These are phyloP conservation scores for Xyrauchen texanus DNA, from an alignment of 2,113 vertebrate genomes.

Conservation along the genomic window DNA sequence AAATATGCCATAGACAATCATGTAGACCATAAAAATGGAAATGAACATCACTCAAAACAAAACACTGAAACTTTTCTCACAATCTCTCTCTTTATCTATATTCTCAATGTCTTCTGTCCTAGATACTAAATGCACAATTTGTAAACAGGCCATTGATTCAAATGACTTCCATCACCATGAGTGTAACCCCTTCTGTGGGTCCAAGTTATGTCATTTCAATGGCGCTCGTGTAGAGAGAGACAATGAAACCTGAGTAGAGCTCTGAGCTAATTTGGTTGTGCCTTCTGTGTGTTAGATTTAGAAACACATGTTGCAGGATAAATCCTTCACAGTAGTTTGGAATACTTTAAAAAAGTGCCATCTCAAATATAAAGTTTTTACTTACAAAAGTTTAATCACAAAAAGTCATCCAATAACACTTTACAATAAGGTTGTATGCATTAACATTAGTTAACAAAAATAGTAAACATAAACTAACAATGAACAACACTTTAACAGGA, in stretches of 20 bases:
- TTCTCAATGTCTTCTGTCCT: no score
- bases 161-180: neutral
- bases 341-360: neutral
- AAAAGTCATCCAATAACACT: neutral
- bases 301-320: slow-evolving; percentile 56
- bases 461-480: no score
- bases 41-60: no score
- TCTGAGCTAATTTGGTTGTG: slow-evolving; percentile 49
- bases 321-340: slow-evolving; percentile 37
- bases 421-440: no score
- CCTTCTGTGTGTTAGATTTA: slow-evolving; percentile 50
- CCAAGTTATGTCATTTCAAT: neutral
- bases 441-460: no score
- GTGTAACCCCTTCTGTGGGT: neutral
- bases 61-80: no score
- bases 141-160: no score
- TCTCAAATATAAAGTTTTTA: neutral
- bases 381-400: neutral
- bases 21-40: no score
- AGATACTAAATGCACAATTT: no score
- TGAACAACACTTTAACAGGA: no score
- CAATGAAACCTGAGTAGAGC: slow-evolving; percentile 48
- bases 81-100: no score
- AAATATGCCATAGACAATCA: no score
- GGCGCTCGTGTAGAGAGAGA: neutral